Base-by-base conservation (phyloP, 2,888 invertebrate species). In the Latrodectus hesperus region DNA sequence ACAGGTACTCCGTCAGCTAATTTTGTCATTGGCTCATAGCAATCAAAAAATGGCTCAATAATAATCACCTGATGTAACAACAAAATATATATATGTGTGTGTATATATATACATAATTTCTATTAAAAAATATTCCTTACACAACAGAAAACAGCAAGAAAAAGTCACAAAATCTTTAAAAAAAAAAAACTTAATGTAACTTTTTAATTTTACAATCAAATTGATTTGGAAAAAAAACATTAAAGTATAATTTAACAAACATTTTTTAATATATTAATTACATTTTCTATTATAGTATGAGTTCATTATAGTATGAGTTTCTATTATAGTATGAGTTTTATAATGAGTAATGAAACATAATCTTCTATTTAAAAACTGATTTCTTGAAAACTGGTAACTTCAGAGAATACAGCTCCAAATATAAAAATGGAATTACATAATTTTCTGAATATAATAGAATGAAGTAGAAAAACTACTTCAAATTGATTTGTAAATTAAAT, bases 11-110 rank as follows among this genome's bases (percentile, higher is more conserved):
- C 99, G 1, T 97, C 97, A 2, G 98, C 97, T 90, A 95, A 95
- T 90, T 94, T 94, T 16, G 98, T 96, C 96, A 99, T 98, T 1
- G 98, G 98, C 90, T 96, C 97, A 91, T 99, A 99, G 92, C 99
- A 99, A 93, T 99, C 99, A 92, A 98, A 99, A 93, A 96, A 99
- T 0, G 99, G 99, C 92, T 99, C 99, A 90, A 99, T 98, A 49
- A 99, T 96, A 88, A 99, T 98, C 84, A 97, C 98, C 93, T 98
- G 90, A 12, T 90, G 96, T 96, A 0, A 96, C 83, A n/a, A 64
- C 67, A 77, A 14, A 53, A n/a, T 64, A 11, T 68, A 73, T 22
- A 64, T 49, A 65, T n/a, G n/a, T n/a, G n/a, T n/a, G n/a, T n/a
- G n/a, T n/a, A n/a, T n/a, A n/a, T 64, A 11, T 68, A 73, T 22